phyloP scores from a whole-genome alignment of 2,113 vertebrate species.

The Entelurus aequoreus region DNA sequence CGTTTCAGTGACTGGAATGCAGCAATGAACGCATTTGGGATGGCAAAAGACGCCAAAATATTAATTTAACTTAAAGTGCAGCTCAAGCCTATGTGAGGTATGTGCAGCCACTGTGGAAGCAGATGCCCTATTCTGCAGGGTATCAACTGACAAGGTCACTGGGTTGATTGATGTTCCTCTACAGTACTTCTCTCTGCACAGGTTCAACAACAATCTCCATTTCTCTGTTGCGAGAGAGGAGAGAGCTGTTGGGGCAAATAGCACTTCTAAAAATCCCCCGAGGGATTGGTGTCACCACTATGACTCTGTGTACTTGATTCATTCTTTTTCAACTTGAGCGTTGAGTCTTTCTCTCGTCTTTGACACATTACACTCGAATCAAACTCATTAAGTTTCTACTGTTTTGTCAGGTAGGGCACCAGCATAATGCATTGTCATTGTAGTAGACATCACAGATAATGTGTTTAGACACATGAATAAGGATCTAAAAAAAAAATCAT shows the following conservation, averaged over 20 bases:
- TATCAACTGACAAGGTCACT: conserved; percentile 61
- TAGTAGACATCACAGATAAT: no score
- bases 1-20: no score
- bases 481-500: no score
- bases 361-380: no score
- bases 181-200: conserved; percentile 41
- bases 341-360: background rate
- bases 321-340: background rate
- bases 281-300: conserved; percentile 30
- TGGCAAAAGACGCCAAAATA: no score
- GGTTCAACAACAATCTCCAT: conserved; percentile 61
- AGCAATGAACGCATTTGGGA: no score
- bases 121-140: conserved; percentile 53
- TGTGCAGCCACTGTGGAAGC: conserved; percentile 47
- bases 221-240: conserved; percentile 39
- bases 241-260: conserved; percentile 29
- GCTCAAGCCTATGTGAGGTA: conserved; percentile 28
- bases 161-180: conserved; percentile 63
- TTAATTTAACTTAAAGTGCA: background rate
- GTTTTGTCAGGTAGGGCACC: no score
- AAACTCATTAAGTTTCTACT: no score
- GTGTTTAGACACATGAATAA: no score
- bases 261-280: conserved; percentile 24
- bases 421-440: no score
- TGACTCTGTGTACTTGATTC: background rate